These are phyloP conservation scores for Mystacornis crossleyi DNA, from an alignment of 2,113 vertebrate genomes.

Conservation along the genomic window DNA sequence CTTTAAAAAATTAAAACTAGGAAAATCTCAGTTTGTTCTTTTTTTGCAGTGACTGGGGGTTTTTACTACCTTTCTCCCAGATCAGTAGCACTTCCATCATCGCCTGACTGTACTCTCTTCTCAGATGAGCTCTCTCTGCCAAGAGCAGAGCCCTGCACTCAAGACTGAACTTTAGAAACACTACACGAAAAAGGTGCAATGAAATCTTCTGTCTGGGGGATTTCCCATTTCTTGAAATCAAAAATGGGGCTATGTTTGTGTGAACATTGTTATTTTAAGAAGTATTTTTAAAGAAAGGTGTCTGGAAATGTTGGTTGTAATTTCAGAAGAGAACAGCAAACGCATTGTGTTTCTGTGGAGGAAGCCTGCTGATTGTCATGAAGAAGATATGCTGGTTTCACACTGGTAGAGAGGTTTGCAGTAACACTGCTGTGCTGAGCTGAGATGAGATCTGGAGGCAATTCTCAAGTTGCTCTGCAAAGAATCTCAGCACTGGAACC, in stretches of 20 bases:
- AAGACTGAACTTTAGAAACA: neutral
- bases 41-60: rapidly evolving
- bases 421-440: neutral
- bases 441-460: neutral
- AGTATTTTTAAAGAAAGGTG: neutral
- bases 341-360: neutral
- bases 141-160: neutral
- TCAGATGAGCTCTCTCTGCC: neutral
- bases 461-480: neutral
- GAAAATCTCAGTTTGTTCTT: neutral
- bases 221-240: neutral
- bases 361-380: neutral
- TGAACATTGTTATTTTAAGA: neutral
- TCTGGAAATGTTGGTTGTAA: neutral
- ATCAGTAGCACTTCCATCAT: neutral
- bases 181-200: neutral
- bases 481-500: neutral
- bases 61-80: neutral
- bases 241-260: neutral
- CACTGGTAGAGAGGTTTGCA: neutral
- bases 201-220: neutral
- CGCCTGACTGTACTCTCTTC: neutral
- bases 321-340: neutral
- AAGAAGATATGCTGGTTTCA: neutral
- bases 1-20: neutral